These are phyloP conservation scores for Formicarius rufipectus DNA, from an alignment of 2,113 vertebrate species.

Conservation along the genomic window DNA sequence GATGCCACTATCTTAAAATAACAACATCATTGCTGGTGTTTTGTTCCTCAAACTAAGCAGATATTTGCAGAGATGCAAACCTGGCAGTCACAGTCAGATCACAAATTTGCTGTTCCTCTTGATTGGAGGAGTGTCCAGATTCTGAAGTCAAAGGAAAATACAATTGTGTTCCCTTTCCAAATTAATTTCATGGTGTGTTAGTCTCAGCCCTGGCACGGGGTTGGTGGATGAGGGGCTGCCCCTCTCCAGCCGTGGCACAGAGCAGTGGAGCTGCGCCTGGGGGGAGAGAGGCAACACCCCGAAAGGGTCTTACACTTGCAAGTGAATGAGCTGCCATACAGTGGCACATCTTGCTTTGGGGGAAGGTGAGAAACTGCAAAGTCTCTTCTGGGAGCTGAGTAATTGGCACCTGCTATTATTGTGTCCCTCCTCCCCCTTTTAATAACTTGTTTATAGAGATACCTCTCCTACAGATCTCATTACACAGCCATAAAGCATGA, in stretches of 20 bases:
- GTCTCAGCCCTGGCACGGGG: neutral
- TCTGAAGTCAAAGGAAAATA: neutral
- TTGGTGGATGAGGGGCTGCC: neutral
- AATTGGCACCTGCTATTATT: conserved; percentile 64
- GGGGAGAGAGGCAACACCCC: neutral
- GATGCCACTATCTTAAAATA: neutral
- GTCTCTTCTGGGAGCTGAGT: conserved; percentile 49
- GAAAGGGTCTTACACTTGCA: neutral
- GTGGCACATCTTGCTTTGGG: conserved; percentile 55
- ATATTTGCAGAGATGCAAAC: neutral
- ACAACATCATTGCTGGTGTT: neutral
- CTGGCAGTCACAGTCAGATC: neutral
- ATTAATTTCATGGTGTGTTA: neutral
- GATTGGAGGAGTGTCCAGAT: neutral
- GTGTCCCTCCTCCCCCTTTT: conserved; percentile 18
- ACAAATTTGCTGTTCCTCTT: neutral
- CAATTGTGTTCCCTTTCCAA: neutral
- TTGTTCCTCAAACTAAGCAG: neutral
- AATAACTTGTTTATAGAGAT: conserved; percentile 52
- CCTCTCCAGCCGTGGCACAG: neutral
- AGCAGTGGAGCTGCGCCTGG: neutral
- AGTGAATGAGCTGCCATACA: neutral
- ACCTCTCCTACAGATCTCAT: conserved; percentile 41
- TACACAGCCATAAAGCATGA: neutral
- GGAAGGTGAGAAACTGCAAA: conserved; percentile 61